Evolutionary conservation across 1,140 invertebrate species (phyloP).

Genomic region (Harpegnathos saltator): DNA sequence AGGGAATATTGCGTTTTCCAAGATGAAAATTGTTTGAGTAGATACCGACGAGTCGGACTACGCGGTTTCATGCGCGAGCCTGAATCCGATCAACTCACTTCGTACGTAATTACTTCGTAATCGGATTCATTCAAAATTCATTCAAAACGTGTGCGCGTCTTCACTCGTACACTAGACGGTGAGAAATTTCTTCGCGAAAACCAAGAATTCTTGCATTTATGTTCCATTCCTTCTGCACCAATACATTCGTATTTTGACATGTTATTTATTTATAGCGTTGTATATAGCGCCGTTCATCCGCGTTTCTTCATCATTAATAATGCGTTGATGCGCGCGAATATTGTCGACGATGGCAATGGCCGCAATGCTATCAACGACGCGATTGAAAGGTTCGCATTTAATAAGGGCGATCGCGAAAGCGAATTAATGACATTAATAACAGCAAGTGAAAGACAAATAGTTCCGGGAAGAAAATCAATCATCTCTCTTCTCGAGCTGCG

Average conservation of each 20-base stretch:
- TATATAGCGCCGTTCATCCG: neutral
- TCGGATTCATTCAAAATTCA: too few relatives aligned
- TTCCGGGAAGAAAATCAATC: conserved; percentile 25
- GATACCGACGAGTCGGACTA: too few relatives aligned
- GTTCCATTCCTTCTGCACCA: neutral
- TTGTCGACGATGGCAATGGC: neutral
- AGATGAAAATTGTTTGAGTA: too few relatives aligned
- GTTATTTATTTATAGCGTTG: conserved; percentile 2
- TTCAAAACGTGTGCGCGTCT: too few relatives aligned
- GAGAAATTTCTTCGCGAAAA: neutral
- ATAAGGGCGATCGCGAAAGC: conserved; percentile 24
- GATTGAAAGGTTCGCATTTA: conserved; percentile 35
- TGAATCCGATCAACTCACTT: too few relatives aligned
- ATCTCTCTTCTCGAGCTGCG: neutral
- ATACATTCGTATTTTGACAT: neutral
- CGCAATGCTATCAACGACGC: neutral
- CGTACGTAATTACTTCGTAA: too few relatives aligned
- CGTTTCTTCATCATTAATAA: neutral
- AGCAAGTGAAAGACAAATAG: neutral
- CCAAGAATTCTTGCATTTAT: neutral
- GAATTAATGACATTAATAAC: conserved; percentile 6
- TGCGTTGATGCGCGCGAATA: conserved; percentile 1
- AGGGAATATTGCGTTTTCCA: too few relatives aligned
- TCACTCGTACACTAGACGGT: too few relatives aligned
- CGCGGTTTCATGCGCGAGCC: too few relatives aligned